These are phyloP conservation scores for Zoanthus gigantus DNA, from an alignment of 92 coral and sea anemone genomes.

Conservation along the genomic window DNA sequence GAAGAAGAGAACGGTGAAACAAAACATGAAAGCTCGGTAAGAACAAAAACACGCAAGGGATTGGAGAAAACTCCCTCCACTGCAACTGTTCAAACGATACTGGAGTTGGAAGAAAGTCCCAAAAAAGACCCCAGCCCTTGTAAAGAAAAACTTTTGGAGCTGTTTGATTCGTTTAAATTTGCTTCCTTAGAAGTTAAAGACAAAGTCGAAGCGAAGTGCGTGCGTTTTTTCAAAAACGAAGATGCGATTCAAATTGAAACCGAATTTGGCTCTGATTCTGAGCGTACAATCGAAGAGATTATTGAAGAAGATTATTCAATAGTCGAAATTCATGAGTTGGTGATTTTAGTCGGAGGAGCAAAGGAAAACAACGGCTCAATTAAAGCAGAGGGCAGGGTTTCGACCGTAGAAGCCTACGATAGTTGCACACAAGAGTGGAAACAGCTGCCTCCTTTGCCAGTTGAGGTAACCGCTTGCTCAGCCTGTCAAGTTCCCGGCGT, in stretches of 20 bases:
- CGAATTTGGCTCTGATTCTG: conserved; percentile 38
- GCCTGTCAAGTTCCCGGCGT: conserved; percentile 67
- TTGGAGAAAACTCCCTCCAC: background rate
- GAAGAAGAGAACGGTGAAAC: background rate
- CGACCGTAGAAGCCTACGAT: conserved; percentile 72
- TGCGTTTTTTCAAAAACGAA: conserved; percentile 50
- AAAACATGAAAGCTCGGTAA: background rate
- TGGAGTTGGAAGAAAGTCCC: conserved; percentile 10
- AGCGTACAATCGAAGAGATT: conserved; percentile 36
- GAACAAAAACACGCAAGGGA: background rate
- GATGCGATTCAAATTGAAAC: conserved; percentile 41
- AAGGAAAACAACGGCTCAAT: conserved; percentile 54
- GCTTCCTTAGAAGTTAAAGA: conserved; percentile 69
- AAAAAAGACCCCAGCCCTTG: conserved; percentile 40
- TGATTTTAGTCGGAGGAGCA: conserved; percentile 82
- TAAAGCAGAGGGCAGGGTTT: conserved; percentile 55
- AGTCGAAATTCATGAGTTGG: conserved; percentile 73
- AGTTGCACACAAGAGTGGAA: conserved; percentile 65
- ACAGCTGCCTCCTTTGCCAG: conserved; percentile 71
- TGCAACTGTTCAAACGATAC: conserved; percentile 1
- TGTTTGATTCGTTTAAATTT: conserved; percentile 39
- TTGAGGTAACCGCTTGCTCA: conserved; percentile 82
- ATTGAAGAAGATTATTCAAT: conserved; percentile 79
- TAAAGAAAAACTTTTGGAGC: conserved; percentile 43
- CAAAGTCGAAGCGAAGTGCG: conserved; percentile 72